A percentile compares a stretch with the other conserved stretches of the same genome.
phyloP scores from a whole-genome alignment of 92 coral and sea anemone genomes.

The Porites evermanni region DNA sequence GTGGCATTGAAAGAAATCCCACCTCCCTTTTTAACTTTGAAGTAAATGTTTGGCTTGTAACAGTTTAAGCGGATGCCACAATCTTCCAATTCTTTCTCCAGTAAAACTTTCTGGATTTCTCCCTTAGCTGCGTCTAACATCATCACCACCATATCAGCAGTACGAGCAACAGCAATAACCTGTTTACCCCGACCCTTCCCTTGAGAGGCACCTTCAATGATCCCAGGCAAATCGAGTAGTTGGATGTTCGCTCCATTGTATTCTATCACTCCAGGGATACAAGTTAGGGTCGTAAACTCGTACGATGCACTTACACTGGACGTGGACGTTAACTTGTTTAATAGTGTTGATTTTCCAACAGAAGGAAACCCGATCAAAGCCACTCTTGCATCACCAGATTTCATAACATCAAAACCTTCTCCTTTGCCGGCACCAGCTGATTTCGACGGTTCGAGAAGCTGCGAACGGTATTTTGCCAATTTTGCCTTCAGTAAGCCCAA shows the following conservation, averaged over 20 bases:
- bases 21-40: conserved; percentile 95
- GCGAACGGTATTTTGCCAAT: conserved; percentile 95
- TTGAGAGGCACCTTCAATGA: conserved; percentile 96
- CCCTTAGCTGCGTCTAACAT: conserved; percentile 99
- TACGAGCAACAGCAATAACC: conserved; percentile 97
- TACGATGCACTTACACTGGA: conserved; percentile 92
- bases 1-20: conserved; percentile 94
- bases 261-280: conserved; percentile 98
- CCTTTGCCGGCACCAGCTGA: conserved; percentile 90
- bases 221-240: conserved; percentile 95
- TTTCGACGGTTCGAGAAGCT: conserved; percentile 89
- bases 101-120: conserved; percentile 84
- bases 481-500: conserved; percentile 96
- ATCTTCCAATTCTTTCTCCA: conserved; percentile 92
- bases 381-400: conserved; percentile 99
- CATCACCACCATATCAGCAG: conserved; percentile 94
- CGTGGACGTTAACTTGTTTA: conserved; percentile 90
- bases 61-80: conserved; percentile 97
- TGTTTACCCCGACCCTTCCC: conserved; percentile 96
- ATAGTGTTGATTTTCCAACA: conserved; percentile 94
- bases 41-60: conserved; percentile 90
- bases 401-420: conserved; percentile 99
- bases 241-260: conserved; percentile 97
- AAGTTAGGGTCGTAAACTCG: conserved; percentile 96
- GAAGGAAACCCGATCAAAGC: conserved; percentile 98